Evolutionary conservation across 2,888 invertebrate genomes (phyloP).

Genomic region (Selenia dentaria): DNA sequence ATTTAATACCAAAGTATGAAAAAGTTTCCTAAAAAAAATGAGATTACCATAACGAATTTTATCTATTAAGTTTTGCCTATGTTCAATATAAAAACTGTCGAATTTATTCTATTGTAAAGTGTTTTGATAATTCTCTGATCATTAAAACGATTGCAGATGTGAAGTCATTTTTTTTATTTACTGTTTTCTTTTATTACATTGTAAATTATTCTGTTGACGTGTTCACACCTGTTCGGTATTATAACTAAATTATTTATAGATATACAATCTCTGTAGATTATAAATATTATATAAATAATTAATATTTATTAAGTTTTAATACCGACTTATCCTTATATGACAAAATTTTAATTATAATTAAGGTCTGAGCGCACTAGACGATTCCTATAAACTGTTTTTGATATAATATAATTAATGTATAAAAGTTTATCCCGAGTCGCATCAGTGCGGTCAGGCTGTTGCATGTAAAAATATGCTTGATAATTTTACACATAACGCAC

Average conservation of each 20-base stretch:
- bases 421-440: not conserved
- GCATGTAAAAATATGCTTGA: constrained; percentile 36
- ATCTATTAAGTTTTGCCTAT: constrained; percentile 26
- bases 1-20: constrained; percentile 29
- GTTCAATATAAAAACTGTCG: constrained; percentile 16
- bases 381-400: not conserved
- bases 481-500: too few relatives aligned
- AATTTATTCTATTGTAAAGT: constrained; percentile 25
- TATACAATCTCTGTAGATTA: too few relatives aligned
- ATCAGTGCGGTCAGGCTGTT: constrained; percentile 18
- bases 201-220: constrained; percentile 6
- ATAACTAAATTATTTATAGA: constrained; percentile 2
- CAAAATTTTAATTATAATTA: not conserved
- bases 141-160: constrained; percentile 34
- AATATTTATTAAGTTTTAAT: constrained; percentile 1
- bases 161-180: constrained; percentile 32
- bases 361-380: constrained; percentile 9
- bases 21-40: constrained; percentile 33
- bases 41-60: constrained; percentile 50
- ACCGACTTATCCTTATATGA: constrained; percentile 3
- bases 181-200: constrained; percentile 12
- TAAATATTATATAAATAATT: not conserved
- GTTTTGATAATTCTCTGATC: constrained; percentile 26
- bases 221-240: constrained; percentile 4
- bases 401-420: too few relatives aligned